phyloP scores from a whole-genome alignment of 2,888 invertebrate genomes.

The Chydorus sphaericus region DNA sequence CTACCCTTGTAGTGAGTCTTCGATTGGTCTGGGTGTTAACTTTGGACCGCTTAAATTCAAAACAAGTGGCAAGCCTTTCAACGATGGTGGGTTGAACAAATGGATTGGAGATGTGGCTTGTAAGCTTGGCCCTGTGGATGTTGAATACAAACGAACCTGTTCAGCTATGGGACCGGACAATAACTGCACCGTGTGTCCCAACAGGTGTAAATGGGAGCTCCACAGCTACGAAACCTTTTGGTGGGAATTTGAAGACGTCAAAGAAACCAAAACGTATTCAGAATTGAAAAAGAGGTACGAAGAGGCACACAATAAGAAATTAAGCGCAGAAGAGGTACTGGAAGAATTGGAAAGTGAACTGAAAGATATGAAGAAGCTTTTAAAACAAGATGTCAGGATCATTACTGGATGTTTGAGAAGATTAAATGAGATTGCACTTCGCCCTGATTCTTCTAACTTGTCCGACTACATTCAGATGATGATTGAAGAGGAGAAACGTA shows the following conservation, averaged over 20 bases:
- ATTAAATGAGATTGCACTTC: constrained; percentile 21
- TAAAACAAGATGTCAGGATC: constrained; percentile 15
- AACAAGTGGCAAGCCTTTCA: too few species aligned
- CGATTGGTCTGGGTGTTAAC: too few species aligned
- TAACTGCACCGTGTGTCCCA: constrained; percentile 15
- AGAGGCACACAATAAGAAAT: constrained; percentile 16
- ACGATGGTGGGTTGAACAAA: too few species aligned
- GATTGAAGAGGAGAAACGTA: constrained; percentile 20
- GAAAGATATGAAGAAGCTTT: constrained; percentile 12
- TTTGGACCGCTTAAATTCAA: too few species aligned
- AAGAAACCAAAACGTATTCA: constrained; percentile 18
- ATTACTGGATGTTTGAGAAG: constrained; percentile 6
- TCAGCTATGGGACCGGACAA: constrained; percentile 16
- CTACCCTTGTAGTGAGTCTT: too few species aligned
- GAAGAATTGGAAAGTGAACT: constrained; percentile 16
- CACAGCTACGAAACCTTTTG: constrained; percentile 15
- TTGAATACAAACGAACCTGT: constrained; percentile 19
- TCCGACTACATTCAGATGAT: constrained; percentile 22
- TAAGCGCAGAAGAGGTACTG: constrained; percentile 13
- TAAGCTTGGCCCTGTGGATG: constrained; percentile 17
- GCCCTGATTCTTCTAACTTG: constrained; percentile 20
- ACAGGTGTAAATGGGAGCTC: constrained; percentile 16
- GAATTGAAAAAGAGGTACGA: constrained; percentile 19
- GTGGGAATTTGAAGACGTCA: constrained; percentile 10
- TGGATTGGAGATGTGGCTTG: too few species aligned